These are phyloP conservation scores for Pelusios castaneus DNA, from an alignment of 2,113 vertebrate species.

Conservation along the genomic window DNA sequence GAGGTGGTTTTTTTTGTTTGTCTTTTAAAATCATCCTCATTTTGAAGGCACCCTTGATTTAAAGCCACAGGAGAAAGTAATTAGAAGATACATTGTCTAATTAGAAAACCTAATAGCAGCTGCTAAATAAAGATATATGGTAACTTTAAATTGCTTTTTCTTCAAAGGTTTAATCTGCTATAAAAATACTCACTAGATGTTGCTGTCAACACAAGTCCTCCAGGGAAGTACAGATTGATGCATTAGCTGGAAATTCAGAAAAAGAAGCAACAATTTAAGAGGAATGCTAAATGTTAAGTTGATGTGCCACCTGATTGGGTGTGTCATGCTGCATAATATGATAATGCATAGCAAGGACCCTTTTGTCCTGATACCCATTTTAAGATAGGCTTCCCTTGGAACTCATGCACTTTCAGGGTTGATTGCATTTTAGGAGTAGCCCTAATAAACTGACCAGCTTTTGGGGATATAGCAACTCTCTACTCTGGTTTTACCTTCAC, in stretches of 20 bases:
- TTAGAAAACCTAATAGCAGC: constrained; percentile 28
- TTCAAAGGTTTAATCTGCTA: background rate
- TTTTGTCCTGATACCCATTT: background rate
- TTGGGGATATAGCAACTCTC: no score
- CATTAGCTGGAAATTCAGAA: background rate
- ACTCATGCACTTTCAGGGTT: background rate
- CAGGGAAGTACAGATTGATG: background rate
- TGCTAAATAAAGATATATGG: constrained; percentile 30
- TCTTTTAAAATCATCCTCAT: background rate
- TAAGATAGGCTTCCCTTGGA: background rate
- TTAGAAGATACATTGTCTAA: constrained; percentile 8
- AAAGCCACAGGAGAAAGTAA: constrained; percentile 28
- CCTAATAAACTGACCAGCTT: background rate
- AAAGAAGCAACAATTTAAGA: background rate
- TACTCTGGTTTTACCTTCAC: background rate
- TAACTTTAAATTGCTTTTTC: constrained; percentile 8
- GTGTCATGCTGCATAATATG: background rate
- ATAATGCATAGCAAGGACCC: background rate
- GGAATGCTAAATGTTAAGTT: background rate
- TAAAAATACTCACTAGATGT: background rate
- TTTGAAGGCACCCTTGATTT: constrained; percentile 15
- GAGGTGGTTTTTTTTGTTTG: background rate
- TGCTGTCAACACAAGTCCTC: background rate
- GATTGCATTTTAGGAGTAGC: background rate
- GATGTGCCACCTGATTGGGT: background rate